These are phyloP conservation scores for Ochotona princeps DNA, from an alignment of 2,113 vertebrate species.

Conservation along the genomic window DNA sequence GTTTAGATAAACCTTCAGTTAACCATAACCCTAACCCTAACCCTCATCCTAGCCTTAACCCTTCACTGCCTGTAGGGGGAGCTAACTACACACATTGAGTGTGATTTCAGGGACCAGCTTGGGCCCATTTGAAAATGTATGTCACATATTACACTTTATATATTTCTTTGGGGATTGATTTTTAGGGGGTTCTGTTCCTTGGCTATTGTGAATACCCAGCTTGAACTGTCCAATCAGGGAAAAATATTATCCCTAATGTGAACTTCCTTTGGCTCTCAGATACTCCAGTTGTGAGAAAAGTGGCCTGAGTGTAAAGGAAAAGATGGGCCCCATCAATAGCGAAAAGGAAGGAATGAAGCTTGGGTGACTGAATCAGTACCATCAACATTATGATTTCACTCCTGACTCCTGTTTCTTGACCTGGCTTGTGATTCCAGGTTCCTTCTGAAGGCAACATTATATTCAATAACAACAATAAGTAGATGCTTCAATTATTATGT, in stretches of 20 bases:
- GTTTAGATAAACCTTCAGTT: constrained; percentile 48
- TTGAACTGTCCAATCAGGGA: neutral
- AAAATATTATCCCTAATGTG: neutral
- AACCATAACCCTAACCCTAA: too few species aligned
- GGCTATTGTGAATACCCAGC: too few species aligned
- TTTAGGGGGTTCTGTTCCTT: too few species aligned
- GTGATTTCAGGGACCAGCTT: neutral
- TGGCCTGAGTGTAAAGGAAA: neutral
- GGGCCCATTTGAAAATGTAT: neutral
- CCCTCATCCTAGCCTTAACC: neutral
- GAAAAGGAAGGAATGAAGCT: neutral
- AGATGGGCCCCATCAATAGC: neutral
- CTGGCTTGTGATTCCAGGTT: neutral
- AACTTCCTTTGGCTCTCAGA: neutral
- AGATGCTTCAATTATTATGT: neutral
- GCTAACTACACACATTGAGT: constrained; percentile 9
- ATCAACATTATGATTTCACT: neutral
- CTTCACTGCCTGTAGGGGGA: constrained; percentile 18
- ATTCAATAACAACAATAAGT: neutral
- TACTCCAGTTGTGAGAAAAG: neutral
- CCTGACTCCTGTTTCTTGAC: neutral
- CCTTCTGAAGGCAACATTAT: neutral
- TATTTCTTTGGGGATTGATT: too few species aligned
- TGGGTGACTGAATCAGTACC: neutral
- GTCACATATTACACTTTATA: neutral